These are phyloP conservation scores for Danio kyathit DNA, from an alignment of 2,797 vertebrate species.

Conservation along the genomic window DNA sequence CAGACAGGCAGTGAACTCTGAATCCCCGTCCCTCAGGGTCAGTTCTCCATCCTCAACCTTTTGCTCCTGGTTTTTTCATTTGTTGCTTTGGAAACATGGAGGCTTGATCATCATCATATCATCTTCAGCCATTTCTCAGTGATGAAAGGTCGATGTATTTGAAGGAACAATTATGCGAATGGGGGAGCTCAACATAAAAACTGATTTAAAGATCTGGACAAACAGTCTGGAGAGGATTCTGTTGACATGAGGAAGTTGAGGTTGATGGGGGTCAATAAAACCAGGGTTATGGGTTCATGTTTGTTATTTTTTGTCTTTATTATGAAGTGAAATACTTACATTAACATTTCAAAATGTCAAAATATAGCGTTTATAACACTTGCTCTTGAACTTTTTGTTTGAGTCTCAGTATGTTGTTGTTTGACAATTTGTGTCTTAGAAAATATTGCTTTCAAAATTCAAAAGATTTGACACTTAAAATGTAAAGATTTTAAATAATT, in stretches of 20 bases:
- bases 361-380: too few relatives aligned
- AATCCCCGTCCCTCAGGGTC: constrained; percentile 51
- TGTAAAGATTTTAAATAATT: too few relatives aligned
- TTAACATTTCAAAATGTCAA: too few relatives aligned
- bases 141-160: neutral
- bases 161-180: neutral
- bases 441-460: too few relatives aligned
- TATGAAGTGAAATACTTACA: neutral
- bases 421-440: too few relatives aligned
- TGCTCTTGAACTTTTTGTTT: too few relatives aligned
- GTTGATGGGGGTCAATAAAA: neutral
- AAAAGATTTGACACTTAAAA: too few relatives aligned
- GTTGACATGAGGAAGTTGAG: neutral
- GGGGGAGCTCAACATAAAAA: neutral
- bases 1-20: constrained; percentile 62
- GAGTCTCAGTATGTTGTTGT: too few relatives aligned
- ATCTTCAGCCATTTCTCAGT: constrained; percentile 25
- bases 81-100: constrained; percentile 55
- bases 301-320: neutral
- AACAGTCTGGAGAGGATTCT: neutral
- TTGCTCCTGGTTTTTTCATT: constrained; percentile 67
- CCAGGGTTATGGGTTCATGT: neutral
- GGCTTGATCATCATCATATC: constrained; percentile 47
- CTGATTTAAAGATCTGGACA: neutral
- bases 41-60: constrained; percentile 61